Percentiles rank a stretch among this genome's conserved stretches.
These are phyloP conservation scores for Thryonomys swinderianus DNA, from an alignment of 2,113 vertebrate species.

Conservation along the genomic window DNA sequence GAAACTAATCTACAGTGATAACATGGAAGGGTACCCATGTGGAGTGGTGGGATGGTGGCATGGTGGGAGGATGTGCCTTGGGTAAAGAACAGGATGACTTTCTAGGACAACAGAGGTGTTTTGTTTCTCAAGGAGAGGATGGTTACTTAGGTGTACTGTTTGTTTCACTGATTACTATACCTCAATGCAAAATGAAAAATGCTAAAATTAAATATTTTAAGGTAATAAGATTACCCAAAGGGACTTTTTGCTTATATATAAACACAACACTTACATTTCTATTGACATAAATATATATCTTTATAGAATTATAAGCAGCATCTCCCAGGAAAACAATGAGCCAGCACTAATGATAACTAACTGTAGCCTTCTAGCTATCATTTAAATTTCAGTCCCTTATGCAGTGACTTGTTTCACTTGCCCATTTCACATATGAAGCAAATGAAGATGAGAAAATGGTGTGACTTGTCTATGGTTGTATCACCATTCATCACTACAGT, in stretches of 20 bases:
- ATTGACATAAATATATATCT: not conserved
- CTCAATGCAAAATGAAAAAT: not conserved
- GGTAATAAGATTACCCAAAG: not conserved
- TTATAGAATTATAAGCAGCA: not conserved
- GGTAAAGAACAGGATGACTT: not conserved
- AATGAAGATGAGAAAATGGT: not conserved
- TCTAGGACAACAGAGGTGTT: not conserved
- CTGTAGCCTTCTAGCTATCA: not conserved
- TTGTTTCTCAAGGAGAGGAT: not conserved
- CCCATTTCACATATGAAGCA: not conserved
- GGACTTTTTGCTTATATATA: not conserved
- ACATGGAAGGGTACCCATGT: not conserved
- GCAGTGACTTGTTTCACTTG: not conserved
- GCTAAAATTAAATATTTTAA: not conserved
- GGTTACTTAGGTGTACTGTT: not conserved
- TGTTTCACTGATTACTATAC: not conserved
- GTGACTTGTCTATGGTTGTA: not conserved
- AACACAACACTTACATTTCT: not conserved
- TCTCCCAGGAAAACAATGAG: conserved; percentile 9
- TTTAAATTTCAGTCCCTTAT: not conserved
- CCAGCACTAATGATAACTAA: not conserved
- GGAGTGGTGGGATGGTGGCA: too few relatives aligned
- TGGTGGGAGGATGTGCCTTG: not conserved
- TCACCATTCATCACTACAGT: not conserved
- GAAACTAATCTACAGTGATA: not conserved